Evolutionary conservation across 1,140 invertebrate species (phyloP).

Genomic region (Drosophila sucinea): DNA sequence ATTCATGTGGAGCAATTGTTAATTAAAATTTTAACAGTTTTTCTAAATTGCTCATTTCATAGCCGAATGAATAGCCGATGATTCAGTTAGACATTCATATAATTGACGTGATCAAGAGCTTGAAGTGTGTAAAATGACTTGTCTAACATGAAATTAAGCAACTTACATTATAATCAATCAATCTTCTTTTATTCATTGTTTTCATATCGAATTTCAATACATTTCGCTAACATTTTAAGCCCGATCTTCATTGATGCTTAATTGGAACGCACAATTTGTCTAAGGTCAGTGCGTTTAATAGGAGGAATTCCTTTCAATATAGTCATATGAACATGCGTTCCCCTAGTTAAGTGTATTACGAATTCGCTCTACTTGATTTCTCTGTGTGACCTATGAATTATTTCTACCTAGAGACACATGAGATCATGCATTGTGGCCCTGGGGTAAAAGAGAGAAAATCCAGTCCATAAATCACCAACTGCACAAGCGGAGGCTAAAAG

Average conservation of each 20-base stretch:
- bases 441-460: slow-evolving; percentile 31
- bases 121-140: not conserved
- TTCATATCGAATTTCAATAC: too few relatives aligned
- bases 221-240: too few relatives aligned
- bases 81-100: not conserved
- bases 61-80: slow-evolving; percentile 58
- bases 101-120: not conserved
- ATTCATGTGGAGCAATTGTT: slow-evolving; percentile 31
- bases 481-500: slow-evolving; percentile 57
- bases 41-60: not conserved
- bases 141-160: not conserved
- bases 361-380: not conserved
- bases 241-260: too few relatives aligned
- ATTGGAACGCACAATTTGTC: too few relatives aligned
- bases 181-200: too few relatives aligned
- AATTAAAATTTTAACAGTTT: slow-evolving; percentile 3
- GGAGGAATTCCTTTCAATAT: too few relatives aligned
- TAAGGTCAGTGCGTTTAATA: too few relatives aligned
- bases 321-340: too few relatives aligned
- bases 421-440: slow-evolving; percentile 86
- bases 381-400: not conserved
- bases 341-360: not conserved
- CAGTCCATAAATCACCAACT: slow-evolving; percentile 69
- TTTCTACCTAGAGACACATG: slow-evolving; percentile 84
- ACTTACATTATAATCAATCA: not conserved